Base-by-base conservation (phyloP, 2,888 invertebrate genomes). In the Eupithecia inturbata region DNA sequence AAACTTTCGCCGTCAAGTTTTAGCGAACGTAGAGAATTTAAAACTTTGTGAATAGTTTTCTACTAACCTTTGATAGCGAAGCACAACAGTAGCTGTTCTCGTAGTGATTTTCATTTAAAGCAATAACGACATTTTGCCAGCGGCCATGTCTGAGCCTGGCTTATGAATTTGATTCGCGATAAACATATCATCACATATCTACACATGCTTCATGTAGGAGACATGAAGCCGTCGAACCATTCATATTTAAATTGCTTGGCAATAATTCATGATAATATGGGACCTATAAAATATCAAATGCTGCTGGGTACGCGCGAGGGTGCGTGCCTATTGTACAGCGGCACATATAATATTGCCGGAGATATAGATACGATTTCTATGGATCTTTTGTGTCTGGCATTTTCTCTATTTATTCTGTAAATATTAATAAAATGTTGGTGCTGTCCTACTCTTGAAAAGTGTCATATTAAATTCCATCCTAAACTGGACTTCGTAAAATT, bases 231-330 rank as follows among this genome's bases (percentile, higher is more conserved):
- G 89, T 89, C 89, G 88, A 89, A 89, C 84, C 88, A 89, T 91
- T 92, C 89, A 91, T 89, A 92, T 93, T 92, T 87, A 91, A 92
- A 91, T 91, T 87, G 87, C 85, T 85, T 85, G 80, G 89, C 91
- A 87, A 91, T 93, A 92, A 92, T 89, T 93, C 93, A 90, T 87
- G 87, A 88, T 92, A 90, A 90, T 91, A 87, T 89, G 86, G 82
- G 87, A 74, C 89, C 90, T 86, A 91, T 92, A 92, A 93, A 93
- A 93, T 92, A 92, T 93, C 91, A 91, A 90, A 90, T 89, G 90
- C 91, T 92, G 41, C 31, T 62, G 62, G 62, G 62, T 31, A 26
- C 26, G 57, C 14, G 10, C 22, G 64, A 36, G 36, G 63, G n/a
- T 7, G 31, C 28, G 33, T 26, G 28, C 31, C 70, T 66, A 36